A percentile compares a stretch with the other conserved stretches of the same genome.
Conservation (phyloP, 2,797 vertebrate genomes). For the Sylvia borin region DNA sequence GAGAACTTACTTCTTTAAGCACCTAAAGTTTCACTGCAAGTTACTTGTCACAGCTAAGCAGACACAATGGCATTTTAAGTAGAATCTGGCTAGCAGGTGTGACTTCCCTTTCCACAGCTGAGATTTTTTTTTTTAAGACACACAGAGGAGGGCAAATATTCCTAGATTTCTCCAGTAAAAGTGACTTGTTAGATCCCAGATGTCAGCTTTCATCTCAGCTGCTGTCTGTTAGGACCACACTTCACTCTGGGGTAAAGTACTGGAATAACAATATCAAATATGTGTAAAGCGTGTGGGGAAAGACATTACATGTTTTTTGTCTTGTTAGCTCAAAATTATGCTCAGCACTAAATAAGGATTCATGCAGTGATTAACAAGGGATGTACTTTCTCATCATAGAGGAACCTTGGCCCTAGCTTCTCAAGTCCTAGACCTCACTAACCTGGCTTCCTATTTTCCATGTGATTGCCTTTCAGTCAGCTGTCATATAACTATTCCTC, state of each 20-base stretch:
- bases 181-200: background rate
- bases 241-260: background rate
- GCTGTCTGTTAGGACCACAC: background rate
- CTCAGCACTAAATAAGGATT: background rate
- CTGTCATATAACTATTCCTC: background rate
- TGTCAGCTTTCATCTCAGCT: background rate
- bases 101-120: background rate
- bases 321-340: background rate
- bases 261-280: background rate
- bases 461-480: background rate
- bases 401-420: background rate
- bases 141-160: background rate
- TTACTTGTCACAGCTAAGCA: background rate
- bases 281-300: background rate
- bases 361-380: background rate
- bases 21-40: background rate
- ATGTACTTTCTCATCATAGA: background rate
- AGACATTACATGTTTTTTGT: background rate
- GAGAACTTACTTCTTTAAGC: background rate
- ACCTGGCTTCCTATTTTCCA: background rate
- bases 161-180: background rate
- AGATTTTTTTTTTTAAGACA: background rate
- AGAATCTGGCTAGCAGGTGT: background rate
- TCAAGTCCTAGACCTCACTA: background rate
- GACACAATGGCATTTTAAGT: background rate